Conservation (phyloP, 2,113 vertebrate genomes). For the Ahaetulla prasina region DNA sequence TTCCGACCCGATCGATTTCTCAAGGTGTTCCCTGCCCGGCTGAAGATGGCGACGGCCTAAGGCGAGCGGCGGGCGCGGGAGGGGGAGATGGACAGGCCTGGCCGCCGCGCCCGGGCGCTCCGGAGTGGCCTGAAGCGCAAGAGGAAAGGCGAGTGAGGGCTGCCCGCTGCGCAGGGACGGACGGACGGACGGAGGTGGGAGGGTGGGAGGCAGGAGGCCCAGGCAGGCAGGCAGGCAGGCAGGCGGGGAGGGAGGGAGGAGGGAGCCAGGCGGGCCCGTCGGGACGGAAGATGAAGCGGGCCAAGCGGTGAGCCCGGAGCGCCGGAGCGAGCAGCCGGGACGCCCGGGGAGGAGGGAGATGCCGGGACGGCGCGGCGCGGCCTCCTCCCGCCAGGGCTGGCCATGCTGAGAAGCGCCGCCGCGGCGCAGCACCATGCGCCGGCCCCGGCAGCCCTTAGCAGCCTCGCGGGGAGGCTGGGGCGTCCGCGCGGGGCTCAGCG, state of each 20-base stretch:
- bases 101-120: constrained; percentile 50
- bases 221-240: not conserved
- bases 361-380: constrained; percentile 18
- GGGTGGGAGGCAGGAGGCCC: constrained; percentile 10
- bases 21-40: constrained; percentile 75
- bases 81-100: not conserved
- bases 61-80: constrained; percentile 16
- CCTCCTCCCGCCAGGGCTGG: constrained; percentile 19
- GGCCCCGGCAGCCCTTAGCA: constrained; percentile 48
- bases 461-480: constrained; percentile 28
- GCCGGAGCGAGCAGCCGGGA: constrained; percentile 3
- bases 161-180: constrained; percentile 11
- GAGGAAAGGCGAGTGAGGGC: constrained; percentile 53
- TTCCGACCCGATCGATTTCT: constrained; percentile 65
- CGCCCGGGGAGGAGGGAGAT: not conserved
- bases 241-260: not conserved
- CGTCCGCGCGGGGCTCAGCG: not conserved
- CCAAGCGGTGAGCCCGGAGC: constrained; percentile 34
- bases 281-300: constrained; percentile 2
- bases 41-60: constrained; percentile 80
- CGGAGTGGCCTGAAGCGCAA: constrained; percentile 59
- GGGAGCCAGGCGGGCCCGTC: not conserved
- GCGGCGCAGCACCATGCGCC: constrained; percentile 48
- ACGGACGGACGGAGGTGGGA: too few species aligned
- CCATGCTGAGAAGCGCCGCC: constrained; percentile 52